Evolutionary conservation across 2,888 invertebrate genomes (phyloP), one percentile per base, ranked within the genome.

Genomic region (Cepaea hortensis): DNA sequence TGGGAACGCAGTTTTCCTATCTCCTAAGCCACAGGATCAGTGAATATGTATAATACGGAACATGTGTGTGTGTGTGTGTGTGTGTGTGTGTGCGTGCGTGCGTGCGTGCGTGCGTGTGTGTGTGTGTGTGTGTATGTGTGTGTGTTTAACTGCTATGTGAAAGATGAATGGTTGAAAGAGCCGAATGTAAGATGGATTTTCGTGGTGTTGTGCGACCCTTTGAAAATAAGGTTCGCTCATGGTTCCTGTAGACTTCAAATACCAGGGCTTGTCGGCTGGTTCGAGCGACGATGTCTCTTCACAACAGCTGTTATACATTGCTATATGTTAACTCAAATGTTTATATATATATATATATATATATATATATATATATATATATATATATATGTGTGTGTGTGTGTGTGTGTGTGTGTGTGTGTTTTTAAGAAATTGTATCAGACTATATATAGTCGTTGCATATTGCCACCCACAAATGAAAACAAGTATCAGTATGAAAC

Each of bases 301-400:
- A 20, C 13, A 20, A 15, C 20, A 9, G 68, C 18, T 13, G 62
- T 62, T 62, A 62, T 62, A 23, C 6, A 46, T 46, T 35, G 23
- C 23, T 23, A 23, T 11, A 72, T 0, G 46, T 73, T 15, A 73
- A 46, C 13, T 7, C 46, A 73, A 4, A 46, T 13, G 13, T 4
- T 11, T 13, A 73, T 13, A 73, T 23, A 23, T 23, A 72, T 4
- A 23, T 23, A 72, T 9, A n/a, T 72, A 23, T 23, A n/a, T 23
- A 23, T 13, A 46, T 13, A 73, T 13, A 73, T 73, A 46, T 9
- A 35, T 46, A 46, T 46, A 73, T 46, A 73, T 46, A 73, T 46
- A 73, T 46, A 73, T 46, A 73, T 73, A 73, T 46, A 73, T 72
- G 35, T 72, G 35, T 72, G 35, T 72, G 35, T 72, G 35, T 72